Base-by-base conservation (phyloP, 2,888 invertebrate genomes). In the Dasysyrphus albostriatus region DNA sequence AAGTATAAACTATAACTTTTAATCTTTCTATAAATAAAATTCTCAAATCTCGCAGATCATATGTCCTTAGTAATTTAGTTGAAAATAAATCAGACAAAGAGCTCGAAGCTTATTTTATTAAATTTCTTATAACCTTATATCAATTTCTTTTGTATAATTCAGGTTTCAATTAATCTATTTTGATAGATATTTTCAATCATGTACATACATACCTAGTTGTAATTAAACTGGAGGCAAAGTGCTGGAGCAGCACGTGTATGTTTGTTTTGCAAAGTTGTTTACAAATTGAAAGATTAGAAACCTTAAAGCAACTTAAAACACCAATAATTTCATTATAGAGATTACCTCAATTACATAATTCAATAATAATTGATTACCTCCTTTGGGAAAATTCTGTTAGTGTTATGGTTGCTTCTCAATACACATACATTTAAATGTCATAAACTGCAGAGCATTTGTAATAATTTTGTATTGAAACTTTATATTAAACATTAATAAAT, bases 41-140 rank as follows among this genome's bases (percentile, higher is more conserved):
- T 37, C 19, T 37, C 37, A 14, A 61, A 61, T 61, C 42, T 42
- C 29, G 8, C 29, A 67, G 72, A 72, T 72, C 32, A 34, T 47
- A 51, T 29, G 2, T 24, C 24, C 47, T 78, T 58, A 63, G 78
- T 77, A 82, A 87, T 87, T 82, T 58, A 65, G 47, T 16, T 49
- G 73, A 44, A 72, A 56, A 85, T 85, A 82, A 85, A 70, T 78
- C 24, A 77, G 63, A 14, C 70, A 74, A 34, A 44, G 58, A 73
- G 67, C 59, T 76, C 16, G 47, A 59, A 59, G 61, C 76, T 49
- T 72, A 76, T 65, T 59, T 73, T 73, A 24, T 44, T 42, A 29
- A 24, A 70, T 32, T 56, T 70, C 74, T 59, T 54, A 63, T 32
- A 37, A 42, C 39, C 39, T 29, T 7, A 6, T 70, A 61, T 51